These are phyloP conservation scores for Halictus ligatus DNA, from an alignment of 2,888 invertebrate genomes.

Conservation along the genomic window DNA sequence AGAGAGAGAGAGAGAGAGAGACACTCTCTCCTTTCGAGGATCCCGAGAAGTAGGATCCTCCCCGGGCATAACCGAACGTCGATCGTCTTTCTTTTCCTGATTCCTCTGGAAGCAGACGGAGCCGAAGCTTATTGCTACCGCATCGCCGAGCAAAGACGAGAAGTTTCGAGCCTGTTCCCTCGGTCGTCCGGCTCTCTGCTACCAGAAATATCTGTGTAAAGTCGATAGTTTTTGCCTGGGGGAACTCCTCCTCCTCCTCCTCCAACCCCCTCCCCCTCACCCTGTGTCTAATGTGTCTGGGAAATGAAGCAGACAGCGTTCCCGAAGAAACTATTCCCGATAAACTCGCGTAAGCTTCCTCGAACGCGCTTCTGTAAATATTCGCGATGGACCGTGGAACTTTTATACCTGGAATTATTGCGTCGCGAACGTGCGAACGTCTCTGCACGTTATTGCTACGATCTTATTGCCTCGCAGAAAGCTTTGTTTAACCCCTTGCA, in stretches of 20 bases:
- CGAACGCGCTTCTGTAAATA: no score
- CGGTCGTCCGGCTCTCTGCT: background rate
- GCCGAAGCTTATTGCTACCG: constrained; percentile 17
- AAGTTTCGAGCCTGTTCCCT: background rate
- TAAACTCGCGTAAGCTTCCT: background rate
- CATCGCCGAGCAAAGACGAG: constrained; percentile 7
- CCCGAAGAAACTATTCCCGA: background rate
- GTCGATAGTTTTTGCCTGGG: constrained; percentile 1
- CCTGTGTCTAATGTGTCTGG: background rate
- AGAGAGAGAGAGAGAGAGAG: background rate
- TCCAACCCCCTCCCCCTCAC: background rate
- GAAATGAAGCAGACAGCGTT: background rate
- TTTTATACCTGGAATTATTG: no score
- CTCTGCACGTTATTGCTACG: no score
- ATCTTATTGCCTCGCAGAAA: no score
- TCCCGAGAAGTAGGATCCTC: background rate
- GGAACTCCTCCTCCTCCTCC: no score
- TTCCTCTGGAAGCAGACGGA: background rate
- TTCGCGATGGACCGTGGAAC: no score
- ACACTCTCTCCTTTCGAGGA: no score
- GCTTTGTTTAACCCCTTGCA: no score
- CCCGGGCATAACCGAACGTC: constrained; percentile 23
- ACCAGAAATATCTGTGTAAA: background rate
- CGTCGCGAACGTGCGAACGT: no score
- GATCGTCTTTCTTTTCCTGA: constrained; percentile 24